Evolutionary conservation across 2,888 invertebrate genomes (phyloP), one percentile per base, ranked within the genome.

Genomic region (Terebella lapidaria): DNA sequence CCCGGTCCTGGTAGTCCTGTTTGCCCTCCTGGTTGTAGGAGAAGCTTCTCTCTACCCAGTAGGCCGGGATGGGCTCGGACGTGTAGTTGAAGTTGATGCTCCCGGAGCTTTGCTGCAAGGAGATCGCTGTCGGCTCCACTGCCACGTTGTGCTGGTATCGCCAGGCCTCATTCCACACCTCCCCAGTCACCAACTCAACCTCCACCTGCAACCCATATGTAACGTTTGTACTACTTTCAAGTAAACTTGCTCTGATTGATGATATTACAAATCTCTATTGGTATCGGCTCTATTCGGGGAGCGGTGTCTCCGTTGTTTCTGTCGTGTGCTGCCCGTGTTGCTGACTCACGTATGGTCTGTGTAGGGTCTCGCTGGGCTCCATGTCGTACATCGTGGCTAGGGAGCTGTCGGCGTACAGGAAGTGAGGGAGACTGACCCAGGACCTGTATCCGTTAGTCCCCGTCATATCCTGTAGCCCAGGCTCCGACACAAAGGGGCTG

Each of bases 111-210:
- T n/a, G n/a, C n/a, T n/a, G n/a, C n/a, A n/a, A n/a, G n/a, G n/a
- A n/a, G n/a, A n/a, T n/a, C n/a, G n/a, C n/a, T n/a, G n/a, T n/a
- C n/a, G n/a, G n/a, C n/a, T 35, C 10, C 42, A 15, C 42, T 20
- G 60, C 66, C 5, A 62, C 51, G 56, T 61, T 66, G 18, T 54
- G 55, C 54, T 66, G 66, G 51, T 57, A 58, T 1, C 60, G 52
- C 10, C 61, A 35, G 2, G 24, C 30, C 27, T 46, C 24, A 5
- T 52, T 35, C 66, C 64, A 66, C 46, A 59, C 62, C 20, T 15
- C 35, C 1, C 66, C 66, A 1, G 66, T 66, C 20, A 66, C 54
- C 1, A 61, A 57, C 54, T 66, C 64, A 20, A 66, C 29, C 20
- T 56, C 56, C 26, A 64, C 57, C 66, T 65, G 57, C 1, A 56